Conservation (phyloP, 2,113 vertebrate species). For the Notarius quadriscutis region DNA sequence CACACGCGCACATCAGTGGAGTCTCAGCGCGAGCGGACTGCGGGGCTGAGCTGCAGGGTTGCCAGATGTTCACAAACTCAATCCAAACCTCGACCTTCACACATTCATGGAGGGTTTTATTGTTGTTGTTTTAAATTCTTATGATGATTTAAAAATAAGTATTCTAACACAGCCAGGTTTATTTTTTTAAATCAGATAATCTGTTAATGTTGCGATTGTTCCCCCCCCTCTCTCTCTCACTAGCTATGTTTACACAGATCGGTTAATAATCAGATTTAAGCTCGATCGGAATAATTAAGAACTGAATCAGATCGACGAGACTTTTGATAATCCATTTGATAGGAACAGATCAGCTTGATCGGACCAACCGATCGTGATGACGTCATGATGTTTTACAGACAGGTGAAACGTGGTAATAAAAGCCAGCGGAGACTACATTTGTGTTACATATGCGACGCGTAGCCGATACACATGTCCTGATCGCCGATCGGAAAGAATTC, state of each 20-base stretch:
- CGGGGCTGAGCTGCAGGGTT: conserved; percentile 56
- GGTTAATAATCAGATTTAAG: no score
- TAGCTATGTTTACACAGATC: background rate
- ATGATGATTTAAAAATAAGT: background rate
- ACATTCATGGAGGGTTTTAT: no score
- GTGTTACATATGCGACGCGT: no score
- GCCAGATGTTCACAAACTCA: conserved; percentile 38
- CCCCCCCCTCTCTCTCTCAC: background rate
- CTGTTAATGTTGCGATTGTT: background rate
- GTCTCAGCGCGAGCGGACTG: conserved; percentile 65
- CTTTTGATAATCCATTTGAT: no score
- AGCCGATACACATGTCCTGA: background rate
- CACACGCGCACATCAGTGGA: conserved; percentile 57
- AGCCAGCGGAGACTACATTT: no score
- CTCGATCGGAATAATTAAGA: no score
- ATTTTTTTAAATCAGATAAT: background rate
- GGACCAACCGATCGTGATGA: no score
- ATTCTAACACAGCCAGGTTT: background rate
- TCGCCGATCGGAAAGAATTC: background rate
- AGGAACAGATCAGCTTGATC: no score
- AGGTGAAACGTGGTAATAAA: no score
- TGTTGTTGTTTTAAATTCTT: background rate
- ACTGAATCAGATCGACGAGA: no score
- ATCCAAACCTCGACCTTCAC: background rate
- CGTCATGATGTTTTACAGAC: no score